Conservation (phyloP, 2,888 invertebrate species). For the Bruchidius siliquastri region DNA sequence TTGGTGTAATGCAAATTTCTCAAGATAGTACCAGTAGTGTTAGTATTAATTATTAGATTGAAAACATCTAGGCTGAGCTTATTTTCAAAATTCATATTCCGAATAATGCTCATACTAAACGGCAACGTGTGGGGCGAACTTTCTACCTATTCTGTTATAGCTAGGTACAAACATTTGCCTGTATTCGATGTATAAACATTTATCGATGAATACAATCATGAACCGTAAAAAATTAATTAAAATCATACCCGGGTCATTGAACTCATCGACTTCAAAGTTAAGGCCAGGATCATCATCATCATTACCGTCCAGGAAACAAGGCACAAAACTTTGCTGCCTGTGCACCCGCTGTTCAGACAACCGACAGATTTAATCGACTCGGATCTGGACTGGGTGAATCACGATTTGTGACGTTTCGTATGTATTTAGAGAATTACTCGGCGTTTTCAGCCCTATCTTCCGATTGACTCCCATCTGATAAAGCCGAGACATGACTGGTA, state of each 20-base stretch:
- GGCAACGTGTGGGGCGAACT: too few species aligned
- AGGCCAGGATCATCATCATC: neutral
- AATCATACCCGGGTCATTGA: neutral
- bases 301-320: neutral
- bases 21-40: too few species aligned
- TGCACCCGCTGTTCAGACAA: neutral
- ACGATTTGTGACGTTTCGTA: neutral
- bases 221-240: too few species aligned
- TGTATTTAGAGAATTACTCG: neutral
- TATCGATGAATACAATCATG: too few species aligned
- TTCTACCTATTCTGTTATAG: too few species aligned
- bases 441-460: neutral
- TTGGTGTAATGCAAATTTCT: too few species aligned
- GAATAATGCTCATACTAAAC: too few species aligned
- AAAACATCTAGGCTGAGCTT: too few species aligned
- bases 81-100: too few species aligned
- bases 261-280: neutral
- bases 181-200: too few species aligned
- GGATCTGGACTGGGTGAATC: neutral
- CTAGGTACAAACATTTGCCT: too few species aligned
- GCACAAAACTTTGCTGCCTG: neutral
- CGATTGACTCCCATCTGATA: neutral
- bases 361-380: neutral
- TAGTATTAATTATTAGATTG: too few species aligned
- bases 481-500: neutral